Evolutionary conservation across 2,797 vertebrate species (phyloP), one percentile per base, ranked within the genome.

Genomic region (Kryptolebias ocellatus): DNA sequence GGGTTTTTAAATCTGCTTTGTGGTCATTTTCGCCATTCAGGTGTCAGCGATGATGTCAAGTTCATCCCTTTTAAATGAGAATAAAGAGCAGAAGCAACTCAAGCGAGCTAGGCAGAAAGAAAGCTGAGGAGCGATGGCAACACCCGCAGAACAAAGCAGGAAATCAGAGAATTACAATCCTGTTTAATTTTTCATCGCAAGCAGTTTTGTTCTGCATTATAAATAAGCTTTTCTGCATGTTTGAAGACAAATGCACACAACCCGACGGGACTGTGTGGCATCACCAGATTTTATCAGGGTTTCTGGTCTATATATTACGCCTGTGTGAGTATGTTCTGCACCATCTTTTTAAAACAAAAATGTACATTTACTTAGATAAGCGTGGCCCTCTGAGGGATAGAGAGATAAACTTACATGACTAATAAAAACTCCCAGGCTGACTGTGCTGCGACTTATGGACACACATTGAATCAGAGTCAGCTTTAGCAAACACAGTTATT

Each of bases 401-500:
- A 58, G 31, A 12, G 7, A 34, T 9, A 42, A 12, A 42, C 11
- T 42, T 42, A 7, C 1, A 53, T 20, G 1, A 20, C 42, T 58
- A 29, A 65, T 70, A 14, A 28, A 34, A 53, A 50, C 44, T 64
- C 55, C 15, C 1, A 28, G 44, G 45, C 60, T 4, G 60, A 56
- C 55, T 60, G 54, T 57, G 7, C 34, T 0, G 39, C 6, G 24
- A 58, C 60, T 53, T 60, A 76, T 18, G 14, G 37, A 28, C 8
- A 17, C 50, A 12, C 50, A 50, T 55, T 51, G 72, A 34, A 63
- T 81, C 58, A 9, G 16, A 53, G 63, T 78, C 54, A 47, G 70
- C 57, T 55, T 64, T 39, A 49, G 31, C 68, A 66, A 78, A 83
- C 74, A 67, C 64, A 6, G 53, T 79, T 46, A 74, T 60, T 83